Evolutionary conservation across 1,140 invertebrate genomes (phyloP), one percentile per base, ranked within the genome.

Genomic region (Akabosia matsudoensis): DNA sequence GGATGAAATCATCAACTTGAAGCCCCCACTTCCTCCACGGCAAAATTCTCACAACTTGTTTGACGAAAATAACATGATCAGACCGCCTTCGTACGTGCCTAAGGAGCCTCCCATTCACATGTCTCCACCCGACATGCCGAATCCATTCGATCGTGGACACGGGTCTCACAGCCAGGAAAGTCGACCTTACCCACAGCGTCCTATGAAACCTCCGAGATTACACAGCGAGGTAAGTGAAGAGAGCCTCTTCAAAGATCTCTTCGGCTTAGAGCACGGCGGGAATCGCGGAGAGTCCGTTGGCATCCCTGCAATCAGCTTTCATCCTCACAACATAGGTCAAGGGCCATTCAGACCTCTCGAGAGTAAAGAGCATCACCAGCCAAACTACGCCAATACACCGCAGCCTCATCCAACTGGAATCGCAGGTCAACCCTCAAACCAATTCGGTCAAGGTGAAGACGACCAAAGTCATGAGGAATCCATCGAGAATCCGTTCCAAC

Each of bases 381-480:
- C 61, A 56, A 16, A 22, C 22, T 31, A 7, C 10, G 24, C 3
- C n/a, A 2, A 28, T 1, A 13, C 31, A n/a, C 61, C 74, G 10
- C 33, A 28, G 13, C 51, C 73, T 26, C 28, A 74, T 33, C 51
- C 51, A 74, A 33, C 28, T 16, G 51, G 37, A n/a, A 45, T 51
- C 26, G 33, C 22, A 24, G 70, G 33, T 24, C 73, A 74, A 74
- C 73, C 52, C 14, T 74, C 52, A 18, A 33, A 54, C 52, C 73
- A 74, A 28, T 56, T 52, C 18, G 73, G 73, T 52, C 30, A 75
- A 10, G 28, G 31, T 3, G 18, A 72, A 26, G 33, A 70, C 31
- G 70, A 72, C 45, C n/a, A 22, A 16, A 72, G 70, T 45, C 70
- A 72, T 26, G 70, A 37, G 26, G 70, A 72, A 28, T 51, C 70